phyloP scores from a whole-genome alignment of 2,888 invertebrate species.

The Ctenicera cuprea region DNA sequence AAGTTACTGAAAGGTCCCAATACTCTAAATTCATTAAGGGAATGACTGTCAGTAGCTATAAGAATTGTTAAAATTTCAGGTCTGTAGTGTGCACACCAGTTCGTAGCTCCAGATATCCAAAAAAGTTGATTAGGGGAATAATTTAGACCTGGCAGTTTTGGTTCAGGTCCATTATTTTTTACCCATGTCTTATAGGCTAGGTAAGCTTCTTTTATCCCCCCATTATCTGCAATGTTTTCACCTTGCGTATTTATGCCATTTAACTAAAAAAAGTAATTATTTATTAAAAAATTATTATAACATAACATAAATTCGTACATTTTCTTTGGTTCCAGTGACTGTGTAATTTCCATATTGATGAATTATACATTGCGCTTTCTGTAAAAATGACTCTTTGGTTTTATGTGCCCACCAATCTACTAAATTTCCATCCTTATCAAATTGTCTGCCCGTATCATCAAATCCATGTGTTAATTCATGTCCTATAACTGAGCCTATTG shows the following conservation, averaged over 20 bases:
- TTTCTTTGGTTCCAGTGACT: constrained; percentile 78
- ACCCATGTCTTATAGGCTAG: constrained; percentile 87
- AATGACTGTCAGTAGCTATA: constrained; percentile 88
- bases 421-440: constrained; percentile 46
- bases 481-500: constrained; percentile 89
- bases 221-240: constrained; percentile 97
- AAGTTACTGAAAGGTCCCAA: constrained; percentile 79
- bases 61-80: constrained; percentile 81
- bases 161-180: constrained; percentile 77
- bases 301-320: constrained; percentile 76
- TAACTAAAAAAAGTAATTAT: constrained; percentile 75
- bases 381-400: constrained; percentile 86
- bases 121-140: constrained; percentile 84
- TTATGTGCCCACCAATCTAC: constrained; percentile 80
- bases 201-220: constrained; percentile 94
- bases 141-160: constrained; percentile 79
- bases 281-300: too few relatives aligned
- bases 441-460: constrained; percentile 69
- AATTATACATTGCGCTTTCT: constrained; percentile 89
- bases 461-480: constrained; percentile 92
- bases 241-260: constrained; percentile 95
- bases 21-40: constrained; percentile 80
- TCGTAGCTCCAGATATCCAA: constrained; percentile 90
- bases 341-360: constrained; percentile 83
- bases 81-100: constrained; percentile 91